Conservation (phyloP, 1,140 invertebrate species). For the Cylas formicarius region DNA sequence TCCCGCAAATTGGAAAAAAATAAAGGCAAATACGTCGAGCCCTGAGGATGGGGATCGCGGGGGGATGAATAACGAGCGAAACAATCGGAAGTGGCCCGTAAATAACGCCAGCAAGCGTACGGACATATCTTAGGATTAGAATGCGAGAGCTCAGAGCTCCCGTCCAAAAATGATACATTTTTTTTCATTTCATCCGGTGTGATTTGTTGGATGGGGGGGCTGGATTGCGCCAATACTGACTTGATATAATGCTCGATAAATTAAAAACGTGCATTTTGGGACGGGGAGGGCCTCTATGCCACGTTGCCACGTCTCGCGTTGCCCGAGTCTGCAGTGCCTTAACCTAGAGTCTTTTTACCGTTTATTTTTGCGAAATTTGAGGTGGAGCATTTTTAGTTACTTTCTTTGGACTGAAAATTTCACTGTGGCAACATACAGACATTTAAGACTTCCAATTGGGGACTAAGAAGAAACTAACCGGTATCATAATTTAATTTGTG, state of each 20-base stretch:
- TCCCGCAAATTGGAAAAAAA: background rate
- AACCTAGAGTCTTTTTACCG: background rate
- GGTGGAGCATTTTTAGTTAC: background rate
- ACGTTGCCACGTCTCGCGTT: slow-evolving; percentile 7
- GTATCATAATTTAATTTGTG: too few relatives aligned
- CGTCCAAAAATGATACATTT: slow-evolving; percentile 31
- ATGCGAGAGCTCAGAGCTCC: background rate
- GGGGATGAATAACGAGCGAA: slow-evolving; percentile 14
- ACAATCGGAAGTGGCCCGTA: slow-evolving; percentile 7
- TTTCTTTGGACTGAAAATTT: too few relatives aligned
- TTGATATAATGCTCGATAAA: slow-evolving; percentile 46
- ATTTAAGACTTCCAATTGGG: too few relatives aligned
- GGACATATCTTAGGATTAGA: slow-evolving; percentile 33
- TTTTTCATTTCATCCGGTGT: slow-evolving; percentile 35
- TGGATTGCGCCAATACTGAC: slow-evolving; percentile 38
- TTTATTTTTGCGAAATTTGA: background rate
- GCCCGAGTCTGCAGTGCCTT: slow-evolving; percentile 1
- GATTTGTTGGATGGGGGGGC: slow-evolving; percentile 37
- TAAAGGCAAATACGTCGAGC: background rate
- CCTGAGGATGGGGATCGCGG: too few relatives aligned
- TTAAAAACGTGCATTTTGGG: slow-evolving; percentile 44
- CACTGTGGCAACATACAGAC: too few relatives aligned
- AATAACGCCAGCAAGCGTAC: slow-evolving; percentile 19
- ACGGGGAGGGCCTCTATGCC: background rate
- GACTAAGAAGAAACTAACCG: too few relatives aligned